Evolutionary conservation across 2,888 invertebrate species (phyloP).

Genomic region (Luperina testacea): DNA sequence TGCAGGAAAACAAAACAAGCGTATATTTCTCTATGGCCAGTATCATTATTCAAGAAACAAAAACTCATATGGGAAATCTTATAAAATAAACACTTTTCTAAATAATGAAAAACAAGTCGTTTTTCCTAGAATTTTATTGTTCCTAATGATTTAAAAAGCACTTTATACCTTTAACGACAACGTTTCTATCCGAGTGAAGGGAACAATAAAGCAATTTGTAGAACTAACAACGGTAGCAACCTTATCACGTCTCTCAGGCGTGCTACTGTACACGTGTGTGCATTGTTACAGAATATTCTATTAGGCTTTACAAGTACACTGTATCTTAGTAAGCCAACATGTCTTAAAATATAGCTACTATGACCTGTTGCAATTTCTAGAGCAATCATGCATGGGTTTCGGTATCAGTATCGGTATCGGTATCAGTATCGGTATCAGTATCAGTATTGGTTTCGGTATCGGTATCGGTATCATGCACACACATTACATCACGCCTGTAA

Average conservation of each 20-base stretch:
- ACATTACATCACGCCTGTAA: too few relatives aligned
- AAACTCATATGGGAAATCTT: not conserved
- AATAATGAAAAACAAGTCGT: not conserved
- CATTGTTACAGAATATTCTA: conserved; percentile 15
- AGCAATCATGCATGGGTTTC: too few relatives aligned
- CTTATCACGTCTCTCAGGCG: conserved; percentile 32
- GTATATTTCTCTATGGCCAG: accelerated
- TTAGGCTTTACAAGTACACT: not conserved
- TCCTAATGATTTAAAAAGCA: not conserved
- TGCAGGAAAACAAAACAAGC: too few relatives aligned
- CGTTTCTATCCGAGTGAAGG: conserved; percentile 8
- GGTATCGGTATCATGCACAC: too few relatives aligned
- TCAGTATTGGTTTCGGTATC: too few relatives aligned
- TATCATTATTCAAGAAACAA: not conserved
- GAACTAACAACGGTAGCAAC: conserved; percentile 29
- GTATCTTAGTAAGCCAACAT: not conserved
- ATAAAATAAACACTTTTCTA: not conserved
- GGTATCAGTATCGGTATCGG: too few relatives aligned
- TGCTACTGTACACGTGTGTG: conserved; percentile 1
- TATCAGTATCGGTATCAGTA: too few relatives aligned
- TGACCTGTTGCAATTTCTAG: too few relatives aligned
- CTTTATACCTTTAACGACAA: not conserved
- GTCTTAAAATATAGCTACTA: not conserved
- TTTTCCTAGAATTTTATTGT: not conserved
- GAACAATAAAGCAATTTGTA: conserved; percentile 41